phyloP scores from a whole-genome alignment of 2,888 invertebrate species.

The Aporophyla lueneburgensis region DNA sequence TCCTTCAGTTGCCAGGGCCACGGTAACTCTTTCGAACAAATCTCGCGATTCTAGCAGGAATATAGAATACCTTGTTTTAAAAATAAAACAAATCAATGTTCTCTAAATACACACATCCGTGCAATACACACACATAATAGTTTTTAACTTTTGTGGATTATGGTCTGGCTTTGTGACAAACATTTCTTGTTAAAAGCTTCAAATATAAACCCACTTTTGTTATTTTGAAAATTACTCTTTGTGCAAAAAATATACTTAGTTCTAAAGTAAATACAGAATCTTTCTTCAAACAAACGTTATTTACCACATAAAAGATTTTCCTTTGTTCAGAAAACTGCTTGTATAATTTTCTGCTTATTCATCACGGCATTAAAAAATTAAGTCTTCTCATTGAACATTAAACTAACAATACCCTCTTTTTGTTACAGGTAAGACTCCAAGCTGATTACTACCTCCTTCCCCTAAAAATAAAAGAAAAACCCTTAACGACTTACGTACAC shows the following conservation, averaged over 20 bases:
- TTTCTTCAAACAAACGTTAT: no score
- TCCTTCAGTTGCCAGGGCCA: no score
- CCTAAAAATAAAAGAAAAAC: slow-evolving; percentile 52
- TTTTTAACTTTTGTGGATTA: no score
- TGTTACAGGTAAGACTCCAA: slow-evolving; percentile 66
- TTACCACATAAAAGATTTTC: neutral
- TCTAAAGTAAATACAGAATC: neutral
- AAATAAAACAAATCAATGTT: no score
- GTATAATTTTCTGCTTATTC: neutral
- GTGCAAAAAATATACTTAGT: neutral
- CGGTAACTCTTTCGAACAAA: no score
- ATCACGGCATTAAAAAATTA: slow-evolving; percentile 7
- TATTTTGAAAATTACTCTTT: neutral
- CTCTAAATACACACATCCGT: no score
- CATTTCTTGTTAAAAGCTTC: neutral
- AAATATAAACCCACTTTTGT: neutral
- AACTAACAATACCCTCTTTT: slow-evolving; percentile 43
- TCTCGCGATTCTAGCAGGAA: no score
- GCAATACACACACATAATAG: no score
- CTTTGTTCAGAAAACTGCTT: neutral
- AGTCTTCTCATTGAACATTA: neutral
- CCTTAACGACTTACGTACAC: slow-evolving; percentile 53
- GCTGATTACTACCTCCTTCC: slow-evolving; percentile 42
- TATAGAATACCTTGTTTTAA: no score
- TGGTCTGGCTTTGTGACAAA: no score